Base-by-base conservation (phyloP, 1,140 invertebrate genomes). In the Venturia canescens region DNA sequence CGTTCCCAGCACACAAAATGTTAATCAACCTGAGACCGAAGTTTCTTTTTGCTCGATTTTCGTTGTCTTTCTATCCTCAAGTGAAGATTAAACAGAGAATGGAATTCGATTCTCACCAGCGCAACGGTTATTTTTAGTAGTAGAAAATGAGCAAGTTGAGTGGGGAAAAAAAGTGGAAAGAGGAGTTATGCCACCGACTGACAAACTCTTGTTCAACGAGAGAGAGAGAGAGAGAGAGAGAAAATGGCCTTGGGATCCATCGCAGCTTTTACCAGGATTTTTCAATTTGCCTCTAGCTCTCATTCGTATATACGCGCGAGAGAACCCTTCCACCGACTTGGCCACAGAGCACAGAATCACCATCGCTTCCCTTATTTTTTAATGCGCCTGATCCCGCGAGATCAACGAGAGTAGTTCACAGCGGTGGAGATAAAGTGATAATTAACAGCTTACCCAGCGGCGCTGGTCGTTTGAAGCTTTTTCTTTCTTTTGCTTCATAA, bases 341-440 rank as follows among this genome's bases (percentile, higher is more conserved):
- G 2, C 3, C 16, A 63, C 9, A 21, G 60, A 63, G 23, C 23
- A 27, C 6, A 63, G 16, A 63, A 63, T 63, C 60, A 4, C 60
- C 60, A 27, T 18, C 18, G 72, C 27, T 21, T 76, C 53, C 34
- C 50, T 60, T 74, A 71, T 16, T 23, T 75, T 81, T 75, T 44
- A 84, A 57, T 44, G 71, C 44, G 9, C 3, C 67, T 70, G 80
- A 83, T 85, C 82, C 78, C 80, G 31, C 38, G 72, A 79, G 77
- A 83, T 83, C 66, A 79, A 78, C 77, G 69, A 66, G 78, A 80
- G n/a, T n/a, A n/a, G n/a, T 82, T 79, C 69, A 6, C 29, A 26
- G 23, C 80, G 67, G 15, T 13, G 18, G 38, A 27, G 70, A 29
- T 34, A 23, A 70, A 34, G 80, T 83, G 77, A 84, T 82, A 81